Base-by-base conservation (phyloP, 2,888 invertebrate species). In the Venustoraphidia nigricollis region DNA sequence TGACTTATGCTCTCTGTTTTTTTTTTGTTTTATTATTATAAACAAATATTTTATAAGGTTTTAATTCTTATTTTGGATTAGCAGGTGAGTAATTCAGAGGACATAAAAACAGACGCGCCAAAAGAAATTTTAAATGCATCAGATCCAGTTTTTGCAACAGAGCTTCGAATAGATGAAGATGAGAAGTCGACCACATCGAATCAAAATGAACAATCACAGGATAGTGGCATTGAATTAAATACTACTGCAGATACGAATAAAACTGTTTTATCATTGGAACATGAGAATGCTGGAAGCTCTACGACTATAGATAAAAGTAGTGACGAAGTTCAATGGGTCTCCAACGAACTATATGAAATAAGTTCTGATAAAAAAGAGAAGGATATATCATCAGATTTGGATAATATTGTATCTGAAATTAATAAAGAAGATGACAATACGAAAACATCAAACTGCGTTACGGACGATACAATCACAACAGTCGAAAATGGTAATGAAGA, bases 111-210 rank as follows among this genome's bases (percentile, higher is more conserved):
- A 17, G 34, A 36, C 17, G 9, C 11, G 14, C 27, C n/a, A 40
- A 36, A 38, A 27, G 51, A 53, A 34, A 51, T 53, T 14, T 51
- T 52, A 13, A 51, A 53, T 36, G 44, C 51, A 14, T 45, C 50
- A 17, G 65, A 68, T 52, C 58, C 66, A 45, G 67, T 67, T 55
- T 57, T 68, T 36, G 65, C 65, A 49, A 60, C 70, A 51, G 71
- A 72, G 56, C 63, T 72, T 35, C 70, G 70, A 63, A 72, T 72
- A 45, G 62, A 70, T 39, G 72, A 72, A 64, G 71, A 72, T 49
- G 66, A 67, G 58, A 71, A 71, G 37, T 54, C 55, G 52, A 27
- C 43, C 54, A 35, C 10, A 11, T 37, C 34, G 17, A 49, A 47
- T 41, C 36, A 17, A 14, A 46, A 52, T 11, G 42, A 49, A n/a